phyloP scores from a whole-genome alignment of 2,888 invertebrate genomes.

The Melitaea athalia region DNA sequence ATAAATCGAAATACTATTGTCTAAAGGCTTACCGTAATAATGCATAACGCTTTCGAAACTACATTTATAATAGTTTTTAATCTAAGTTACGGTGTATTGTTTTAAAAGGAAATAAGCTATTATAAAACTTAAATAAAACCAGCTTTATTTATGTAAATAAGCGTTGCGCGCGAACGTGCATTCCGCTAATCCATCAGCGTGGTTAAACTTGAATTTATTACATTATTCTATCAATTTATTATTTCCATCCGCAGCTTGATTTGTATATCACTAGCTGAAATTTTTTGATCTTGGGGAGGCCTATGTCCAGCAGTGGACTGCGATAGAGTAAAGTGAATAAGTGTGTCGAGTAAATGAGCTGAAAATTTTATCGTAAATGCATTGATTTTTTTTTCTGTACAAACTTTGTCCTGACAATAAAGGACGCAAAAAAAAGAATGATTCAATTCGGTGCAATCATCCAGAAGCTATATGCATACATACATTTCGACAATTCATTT shows the following conservation, averaged over 20 bases:
- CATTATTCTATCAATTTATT: background rate
- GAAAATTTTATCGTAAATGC: too few species aligned
- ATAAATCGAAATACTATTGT: too few species aligned
- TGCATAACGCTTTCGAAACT: background rate
- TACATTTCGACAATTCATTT: too few species aligned
- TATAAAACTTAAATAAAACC: slow-evolving; percentile 18
- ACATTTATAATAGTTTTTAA: background rate
- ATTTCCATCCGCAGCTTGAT: background rate
- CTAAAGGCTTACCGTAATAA: too few species aligned
- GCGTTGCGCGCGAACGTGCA: slow-evolving; percentile 14
- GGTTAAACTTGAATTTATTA: slow-evolving; percentile 2
- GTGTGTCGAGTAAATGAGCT: too few species aligned
- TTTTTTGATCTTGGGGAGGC: background rate
- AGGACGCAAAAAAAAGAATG: too few species aligned
- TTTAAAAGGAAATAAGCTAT: background rate
- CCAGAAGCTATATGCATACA: too few species aligned
- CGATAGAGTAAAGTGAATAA: too few species aligned
- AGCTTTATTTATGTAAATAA: slow-evolving; percentile 32
- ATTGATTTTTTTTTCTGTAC: too few species aligned
- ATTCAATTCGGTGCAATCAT: too few species aligned
- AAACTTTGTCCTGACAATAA: too few species aligned
- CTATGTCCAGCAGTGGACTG: too few species aligned
- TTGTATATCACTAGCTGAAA: background rate
- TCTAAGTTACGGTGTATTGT: background rate
- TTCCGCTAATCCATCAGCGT: slow-evolving; percentile 19